These are phyloP conservation scores for Spialia ferax DNA, from an alignment of 2,888 invertebrate species.

Conservation along the genomic window DNA sequence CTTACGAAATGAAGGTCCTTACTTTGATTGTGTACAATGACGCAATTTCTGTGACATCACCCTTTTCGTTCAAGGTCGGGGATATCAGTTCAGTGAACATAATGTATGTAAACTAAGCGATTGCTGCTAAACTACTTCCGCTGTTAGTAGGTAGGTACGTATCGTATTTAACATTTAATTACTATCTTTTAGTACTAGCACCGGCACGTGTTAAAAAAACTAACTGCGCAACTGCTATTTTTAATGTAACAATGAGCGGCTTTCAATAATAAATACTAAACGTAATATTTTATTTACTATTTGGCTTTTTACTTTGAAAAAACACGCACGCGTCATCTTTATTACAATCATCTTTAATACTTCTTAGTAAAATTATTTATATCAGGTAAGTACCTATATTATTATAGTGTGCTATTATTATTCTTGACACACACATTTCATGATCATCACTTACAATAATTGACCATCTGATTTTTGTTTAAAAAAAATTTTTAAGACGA, in stretches of 20 bases:
- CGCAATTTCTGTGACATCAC: not conserved
- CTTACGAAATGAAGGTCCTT: conserved; percentile 25
- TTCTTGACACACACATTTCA: no score
- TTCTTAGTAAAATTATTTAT: no score
- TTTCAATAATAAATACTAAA: not conserved
- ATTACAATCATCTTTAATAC: no score
- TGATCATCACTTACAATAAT: no score
- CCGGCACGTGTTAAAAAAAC: not conserved
- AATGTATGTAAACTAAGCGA: conserved; percentile 6
- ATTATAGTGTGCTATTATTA: no score
- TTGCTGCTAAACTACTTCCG: conserved; percentile 21
- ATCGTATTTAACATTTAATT: conserved; percentile 14
- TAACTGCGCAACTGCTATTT: not conserved
- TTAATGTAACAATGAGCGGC: not conserved
- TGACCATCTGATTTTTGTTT: no score
- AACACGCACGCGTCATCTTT: no score
- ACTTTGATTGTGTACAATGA: not conserved
- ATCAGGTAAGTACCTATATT: no score
- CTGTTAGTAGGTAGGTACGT: not conserved
- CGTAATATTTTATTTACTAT: not conserved
- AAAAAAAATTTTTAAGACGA: no score
- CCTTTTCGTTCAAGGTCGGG: conserved; percentile 1
- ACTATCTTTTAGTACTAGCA: not conserved
- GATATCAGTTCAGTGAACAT: conserved; percentile 10
- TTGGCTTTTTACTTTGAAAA: not conserved